Base-by-base conservation (phyloP, 2,113 vertebrate species). In the Suncus etruscus region DNA sequence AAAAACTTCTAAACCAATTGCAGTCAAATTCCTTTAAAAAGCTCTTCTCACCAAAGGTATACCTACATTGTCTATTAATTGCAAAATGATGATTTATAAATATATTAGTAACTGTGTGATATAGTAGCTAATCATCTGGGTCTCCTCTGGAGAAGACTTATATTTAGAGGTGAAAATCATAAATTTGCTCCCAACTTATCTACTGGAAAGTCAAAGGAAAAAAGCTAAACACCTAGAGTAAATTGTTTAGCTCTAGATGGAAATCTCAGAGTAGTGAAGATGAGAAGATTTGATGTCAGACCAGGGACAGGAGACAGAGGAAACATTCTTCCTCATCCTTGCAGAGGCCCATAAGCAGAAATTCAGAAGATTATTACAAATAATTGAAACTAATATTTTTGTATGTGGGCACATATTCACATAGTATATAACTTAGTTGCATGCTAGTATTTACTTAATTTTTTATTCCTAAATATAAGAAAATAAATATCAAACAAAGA, bases 401-500 rank as follows among this genome's bases (percentile, higher is more conserved):
- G n/a, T 86, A n/a, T 89, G 29, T 72, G 16, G 54, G 24, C 16
- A 14, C 7, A 87, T 50, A 75, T 8, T 11, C n/a, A 47, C 9
- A 0, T 20, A 39, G 27, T 27, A 0, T 68, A 87, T 39, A 91
- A 20, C 65, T 85, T 68, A 39, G 88, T 51, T 63, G 6, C 24
- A 16, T 22, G 61, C 61, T 65, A 27, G 16, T 25, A 65, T 54
- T 54, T 54, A 15, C 54, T 54, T 54, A 16, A 54, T 54, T 61
- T 22, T 86, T 87, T 81, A 86, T n/a, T 83, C 31, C 8, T 75
- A 96, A 66, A 16, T n/a, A 88, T 89, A 77, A 91, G 92, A 58
- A 16, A 86, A 8, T n/a, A 68, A 94, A 89, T 72, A 63, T n/a
- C 22, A 58, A 94, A 93, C 8, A 45, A 95, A 95, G 95, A 22